Percentiles rank a stretch among this genome's conserved stretches.
Conservation (phyloP, 2,888 invertebrate species). For the Eupsilia transversa region DNA sequence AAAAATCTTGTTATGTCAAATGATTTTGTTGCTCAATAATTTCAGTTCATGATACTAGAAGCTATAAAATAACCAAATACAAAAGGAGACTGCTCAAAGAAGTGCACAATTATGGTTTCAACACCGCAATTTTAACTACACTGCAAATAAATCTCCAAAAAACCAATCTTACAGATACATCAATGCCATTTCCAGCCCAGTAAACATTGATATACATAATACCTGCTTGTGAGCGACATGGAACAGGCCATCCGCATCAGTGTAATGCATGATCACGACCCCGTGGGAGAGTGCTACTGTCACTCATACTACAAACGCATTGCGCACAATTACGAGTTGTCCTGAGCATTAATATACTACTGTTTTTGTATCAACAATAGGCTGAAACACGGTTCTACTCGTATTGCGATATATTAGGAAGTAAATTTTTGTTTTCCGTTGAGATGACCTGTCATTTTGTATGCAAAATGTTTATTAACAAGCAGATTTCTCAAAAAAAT, state of each 20-base stretch:
- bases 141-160: background rate
- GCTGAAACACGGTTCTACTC: background rate
- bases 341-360: constrained; percentile 1
- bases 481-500: background rate
- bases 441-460: too few species aligned
- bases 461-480: background rate
- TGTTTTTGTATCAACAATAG: constrained; percentile 5
- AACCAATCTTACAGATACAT: background rate
- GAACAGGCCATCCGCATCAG: constrained; percentile 34
- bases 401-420: background rate
- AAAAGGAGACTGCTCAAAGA: background rate
- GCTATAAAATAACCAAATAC: too few species aligned
- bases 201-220: constrained; percentile 24
- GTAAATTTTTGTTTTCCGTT: background rate
- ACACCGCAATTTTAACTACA: background rate
- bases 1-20: background rate
- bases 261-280: constrained; percentile 46
- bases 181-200: background rate
- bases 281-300: constrained; percentile 64
- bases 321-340: constrained; percentile 55
- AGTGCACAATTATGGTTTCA: too few species aligned
- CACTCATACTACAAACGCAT: constrained; percentile 64
- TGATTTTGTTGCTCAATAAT: background rate
- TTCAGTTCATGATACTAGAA: background rate
- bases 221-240: constrained; percentile 20